phyloP scores from a whole-genome alignment of 2,113 vertebrate species.

The Xiphophorus couchianus region DNA sequence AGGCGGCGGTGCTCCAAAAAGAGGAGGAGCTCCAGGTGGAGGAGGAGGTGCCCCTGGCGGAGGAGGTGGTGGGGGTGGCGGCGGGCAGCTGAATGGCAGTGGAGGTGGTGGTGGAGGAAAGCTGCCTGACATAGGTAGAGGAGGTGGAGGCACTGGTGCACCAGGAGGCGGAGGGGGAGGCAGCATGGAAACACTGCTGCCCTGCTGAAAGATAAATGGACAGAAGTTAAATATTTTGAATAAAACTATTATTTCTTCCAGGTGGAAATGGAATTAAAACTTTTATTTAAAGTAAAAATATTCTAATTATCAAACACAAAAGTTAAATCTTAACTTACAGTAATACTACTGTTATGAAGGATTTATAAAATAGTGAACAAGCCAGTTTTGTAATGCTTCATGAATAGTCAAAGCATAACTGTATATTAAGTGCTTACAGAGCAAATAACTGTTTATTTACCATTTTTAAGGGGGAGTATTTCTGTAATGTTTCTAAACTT shows the following conservation, averaged over 20 bases:
- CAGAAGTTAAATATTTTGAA: background rate
- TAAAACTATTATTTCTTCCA: background rate
- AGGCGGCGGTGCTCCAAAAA: conserved; percentile 82
- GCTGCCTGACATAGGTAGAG: conserved; percentile 76
- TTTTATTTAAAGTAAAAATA: background rate
- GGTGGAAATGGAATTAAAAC: background rate
- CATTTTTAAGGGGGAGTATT: too few relatives aligned
- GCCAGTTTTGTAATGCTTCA: too few relatives aligned
- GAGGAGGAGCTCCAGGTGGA: conserved; percentile 92
- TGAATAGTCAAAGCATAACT: too few relatives aligned
- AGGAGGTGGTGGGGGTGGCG: conserved; percentile 82
- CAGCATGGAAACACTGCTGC: conserved; percentile 61
- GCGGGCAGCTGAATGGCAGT: conserved; percentile 82
- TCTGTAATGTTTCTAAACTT: too few relatives aligned
- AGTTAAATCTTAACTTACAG: too few relatives aligned
- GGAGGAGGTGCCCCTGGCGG: conserved; percentile 89
- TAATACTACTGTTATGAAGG: too few relatives aligned
- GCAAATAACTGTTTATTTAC: too few relatives aligned
- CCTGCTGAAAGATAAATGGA: conserved; percentile 72
- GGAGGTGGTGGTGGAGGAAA: conserved; percentile 87
- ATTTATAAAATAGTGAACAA: too few relatives aligned
- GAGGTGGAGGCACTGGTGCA: conserved; percentile 81
- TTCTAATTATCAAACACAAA: background rate
- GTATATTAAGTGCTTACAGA: too few relatives aligned
- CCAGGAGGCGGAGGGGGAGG: conserved; percentile 86